These are phyloP conservation scores for Drosophila meridiana DNA, from an alignment of 2,888 invertebrate species.

Conservation along the genomic window DNA sequence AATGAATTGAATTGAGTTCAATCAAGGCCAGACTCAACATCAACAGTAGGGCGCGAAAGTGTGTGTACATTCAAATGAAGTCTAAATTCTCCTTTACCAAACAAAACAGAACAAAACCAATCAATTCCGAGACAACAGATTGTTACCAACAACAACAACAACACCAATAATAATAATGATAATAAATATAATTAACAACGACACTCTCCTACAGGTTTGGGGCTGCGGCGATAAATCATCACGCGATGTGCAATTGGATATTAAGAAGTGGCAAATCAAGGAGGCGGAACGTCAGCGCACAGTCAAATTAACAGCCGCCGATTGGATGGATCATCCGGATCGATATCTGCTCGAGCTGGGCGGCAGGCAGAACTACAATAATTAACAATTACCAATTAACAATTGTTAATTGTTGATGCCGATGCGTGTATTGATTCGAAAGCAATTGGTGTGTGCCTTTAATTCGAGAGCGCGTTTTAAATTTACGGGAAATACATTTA, in stretches of 20 bases:
- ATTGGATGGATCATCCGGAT: constrained; percentile 98
- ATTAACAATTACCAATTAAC: constrained; percentile 78
- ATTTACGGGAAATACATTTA: constrained; percentile 51
- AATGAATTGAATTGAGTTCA: neutral
- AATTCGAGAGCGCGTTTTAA: constrained; percentile 32
- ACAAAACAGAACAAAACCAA: constrained; percentile 46
- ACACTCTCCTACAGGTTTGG: constrained; percentile 88
- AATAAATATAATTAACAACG: constrained; percentile 18
- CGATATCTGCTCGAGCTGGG: constrained; percentile 95
- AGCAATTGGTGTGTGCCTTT: constrained; percentile 61
- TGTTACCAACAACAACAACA: constrained; percentile 72
- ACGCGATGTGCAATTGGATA: constrained; percentile 93
- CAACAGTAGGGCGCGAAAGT: constrained; percentile 33
- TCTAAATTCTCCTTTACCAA: constrained; percentile 63
- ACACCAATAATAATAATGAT: constrained; percentile 52
- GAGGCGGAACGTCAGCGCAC: constrained; percentile 94
- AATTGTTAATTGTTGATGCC: constrained; percentile 5
- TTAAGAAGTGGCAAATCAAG: constrained; percentile 95
- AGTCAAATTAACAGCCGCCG: constrained; percentile 94
- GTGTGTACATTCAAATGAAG: constrained; percentile 59
- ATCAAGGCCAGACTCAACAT: constrained; percentile 17
- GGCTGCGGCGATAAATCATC: constrained; percentile 93
- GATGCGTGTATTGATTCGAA: constrained; percentile 50
- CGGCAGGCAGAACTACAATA: constrained; percentile 92
- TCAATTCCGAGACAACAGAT: constrained; percentile 33